phyloP scores from a whole-genome alignment of 2,888 invertebrate species.

The Eristalis arbustorum region DNA sequence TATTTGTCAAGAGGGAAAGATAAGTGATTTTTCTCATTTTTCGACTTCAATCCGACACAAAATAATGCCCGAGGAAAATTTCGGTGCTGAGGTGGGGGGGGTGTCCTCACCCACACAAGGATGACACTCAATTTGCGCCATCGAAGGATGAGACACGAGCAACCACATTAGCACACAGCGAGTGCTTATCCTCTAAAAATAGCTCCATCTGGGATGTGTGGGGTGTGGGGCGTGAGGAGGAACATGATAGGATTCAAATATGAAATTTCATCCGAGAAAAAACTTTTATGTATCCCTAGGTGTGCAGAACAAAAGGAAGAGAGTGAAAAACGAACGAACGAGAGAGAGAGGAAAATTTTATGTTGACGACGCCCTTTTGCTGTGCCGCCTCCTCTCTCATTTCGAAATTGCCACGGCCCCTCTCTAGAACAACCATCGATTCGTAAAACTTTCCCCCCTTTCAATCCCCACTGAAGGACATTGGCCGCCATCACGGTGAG shows the following conservation, averaged over 20 bases:
- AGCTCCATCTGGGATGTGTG: background rate
- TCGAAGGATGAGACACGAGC: background rate
- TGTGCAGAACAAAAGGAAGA: conserved; percentile 5
- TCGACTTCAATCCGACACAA: background rate
- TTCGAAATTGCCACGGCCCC: conserved; percentile 15
- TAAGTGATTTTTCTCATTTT: background rate
- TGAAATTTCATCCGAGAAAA: conserved; percentile 31
- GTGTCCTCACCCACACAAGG: background rate
- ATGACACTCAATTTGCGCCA: background rate
- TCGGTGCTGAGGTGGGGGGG: no score
- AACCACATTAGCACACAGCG: background rate
- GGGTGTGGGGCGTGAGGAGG: background rate
- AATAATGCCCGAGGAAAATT: background rate
- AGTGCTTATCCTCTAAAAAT: background rate
- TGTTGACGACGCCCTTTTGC: conserved; percentile 68
- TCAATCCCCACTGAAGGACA: conserved; percentile 36
- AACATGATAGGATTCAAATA: conserved; percentile 6
- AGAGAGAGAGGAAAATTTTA: background rate
- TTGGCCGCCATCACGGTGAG: conserved; percentile 14
- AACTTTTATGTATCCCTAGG: conserved; percentile 22
- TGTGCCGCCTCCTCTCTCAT: conserved; percentile 7
- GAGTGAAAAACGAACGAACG: background rate
- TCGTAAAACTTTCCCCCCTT: conserved; percentile 29
- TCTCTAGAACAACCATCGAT: conserved; percentile 41
- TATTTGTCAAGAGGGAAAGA: background rate